A percentile compares a stretch with the other conserved stretches of the same genome.
phyloP scores from a whole-genome alignment of 2,797 vertebrate species.

The Lycodopsis pacificus region DNA sequence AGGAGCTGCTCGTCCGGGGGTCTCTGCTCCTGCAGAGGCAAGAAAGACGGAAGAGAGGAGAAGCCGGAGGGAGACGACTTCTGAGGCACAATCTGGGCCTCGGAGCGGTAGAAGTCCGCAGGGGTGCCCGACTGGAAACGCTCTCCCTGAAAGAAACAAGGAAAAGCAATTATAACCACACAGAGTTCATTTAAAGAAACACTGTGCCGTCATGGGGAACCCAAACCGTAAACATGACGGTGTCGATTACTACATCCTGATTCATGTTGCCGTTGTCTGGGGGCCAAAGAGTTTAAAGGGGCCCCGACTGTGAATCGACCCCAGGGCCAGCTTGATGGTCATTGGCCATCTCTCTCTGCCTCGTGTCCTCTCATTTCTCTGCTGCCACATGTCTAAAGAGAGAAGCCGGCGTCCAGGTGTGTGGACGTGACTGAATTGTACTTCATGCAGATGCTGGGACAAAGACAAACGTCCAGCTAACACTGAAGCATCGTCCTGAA shows the following conservation, averaged over 20 bases:
- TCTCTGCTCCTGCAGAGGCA: constrained; percentile 52
- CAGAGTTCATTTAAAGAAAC: background rate
- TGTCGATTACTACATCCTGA: background rate
- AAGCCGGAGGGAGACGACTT: constrained; percentile 72
- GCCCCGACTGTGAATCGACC: background rate
- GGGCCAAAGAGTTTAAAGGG: background rate
- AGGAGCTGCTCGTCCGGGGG: constrained; percentile 34
- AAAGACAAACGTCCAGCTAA: background rate
- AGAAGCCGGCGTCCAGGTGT: background rate
- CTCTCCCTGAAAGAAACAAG: constrained; percentile 41
- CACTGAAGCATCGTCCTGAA: background rate
- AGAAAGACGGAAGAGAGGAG: constrained; percentile 37
- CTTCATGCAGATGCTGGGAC: constrained; percentile 8
- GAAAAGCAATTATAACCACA: background rate
- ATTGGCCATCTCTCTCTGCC: background rate
- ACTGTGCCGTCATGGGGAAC: background rate
- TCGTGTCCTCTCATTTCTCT: background rate
- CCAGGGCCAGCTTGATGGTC: background rate
- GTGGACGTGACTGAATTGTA: background rate
- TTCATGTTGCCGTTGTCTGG: background rate
- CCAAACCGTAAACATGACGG: background rate
- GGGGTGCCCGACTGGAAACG: constrained; percentile 36
- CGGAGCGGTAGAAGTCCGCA: constrained; percentile 72
- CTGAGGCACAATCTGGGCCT: constrained; percentile 56
- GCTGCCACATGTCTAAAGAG: background rate